Conservation (phyloP, 64 coral and sea anemone genomes). For the Pocillopora verrucosa region DNA sequence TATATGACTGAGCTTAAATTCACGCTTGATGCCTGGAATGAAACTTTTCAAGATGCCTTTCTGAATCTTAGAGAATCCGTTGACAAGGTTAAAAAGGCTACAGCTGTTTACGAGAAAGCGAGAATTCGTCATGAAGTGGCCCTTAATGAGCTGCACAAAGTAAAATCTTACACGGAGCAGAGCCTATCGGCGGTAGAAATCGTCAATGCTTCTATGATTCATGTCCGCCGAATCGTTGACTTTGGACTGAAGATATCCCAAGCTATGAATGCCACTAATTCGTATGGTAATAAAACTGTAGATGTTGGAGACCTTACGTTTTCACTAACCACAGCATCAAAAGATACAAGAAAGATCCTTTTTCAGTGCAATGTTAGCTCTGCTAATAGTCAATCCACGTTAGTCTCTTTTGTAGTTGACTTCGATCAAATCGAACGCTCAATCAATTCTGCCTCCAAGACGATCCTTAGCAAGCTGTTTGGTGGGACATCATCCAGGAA, state of each 20-base stretch:
- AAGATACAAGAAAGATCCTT: neutral
- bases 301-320: constrained; percentile 8
- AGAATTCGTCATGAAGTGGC: constrained; percentile 4
- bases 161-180: constrained; percentile 16
- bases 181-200: constrained; percentile 14
- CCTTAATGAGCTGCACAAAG: neutral
- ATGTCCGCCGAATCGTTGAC: constrained; percentile 4
- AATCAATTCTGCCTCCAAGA: neutral
- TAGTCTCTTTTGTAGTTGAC: constrained; percentile 4
- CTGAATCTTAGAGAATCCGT: neutral
- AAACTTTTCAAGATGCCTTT: constrained; percentile 1
- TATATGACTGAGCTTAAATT: neutral
- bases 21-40: neutral
- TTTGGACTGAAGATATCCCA: constrained; percentile 1
- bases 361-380: neutral
- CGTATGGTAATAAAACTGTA: neutral
- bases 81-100: neutral
- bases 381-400: neutral
- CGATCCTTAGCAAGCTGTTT: neutral
- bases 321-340: neutral
- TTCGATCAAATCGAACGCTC: constrained; percentile 18
- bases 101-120: constrained; percentile 1
- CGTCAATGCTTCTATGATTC: constrained; percentile 18
- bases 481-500: neutral
- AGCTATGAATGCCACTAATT: neutral